Evolutionary conservation across 2,797 vertebrate species (phyloP).

Genomic region (Danionella dracula): DNA sequence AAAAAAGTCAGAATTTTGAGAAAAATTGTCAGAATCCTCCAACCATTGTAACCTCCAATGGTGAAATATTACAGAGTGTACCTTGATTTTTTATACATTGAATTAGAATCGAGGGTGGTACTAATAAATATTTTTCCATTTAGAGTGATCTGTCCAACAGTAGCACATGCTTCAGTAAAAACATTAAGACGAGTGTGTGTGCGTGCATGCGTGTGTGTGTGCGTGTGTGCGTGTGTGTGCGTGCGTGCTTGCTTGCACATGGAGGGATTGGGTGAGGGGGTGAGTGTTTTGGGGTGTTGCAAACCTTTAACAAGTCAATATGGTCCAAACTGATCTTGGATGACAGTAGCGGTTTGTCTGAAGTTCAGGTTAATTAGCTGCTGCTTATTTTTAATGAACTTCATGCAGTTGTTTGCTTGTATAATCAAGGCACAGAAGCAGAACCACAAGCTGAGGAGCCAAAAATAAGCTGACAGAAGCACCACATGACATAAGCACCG

Average conservation of each 20-base stretch:
- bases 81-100: no score
- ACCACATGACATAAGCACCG: constrained; percentile 76
- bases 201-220: not conserved
- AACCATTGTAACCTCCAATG: no score
- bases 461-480: constrained; percentile 99
- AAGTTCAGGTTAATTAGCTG: constrained; percentile 99
- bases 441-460: constrained; percentile 99
- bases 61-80: no score
- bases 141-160: no score
- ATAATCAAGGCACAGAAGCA: constrained; percentile 99
- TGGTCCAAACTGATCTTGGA: constrained; percentile 83
- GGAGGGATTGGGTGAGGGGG: not conserved
- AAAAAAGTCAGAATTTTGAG: no score
- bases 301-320: constrained; percentile 88
- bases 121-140: no score
- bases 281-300: not conserved
- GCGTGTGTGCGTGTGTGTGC: not conserved
- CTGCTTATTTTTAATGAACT: constrained; percentile 99
- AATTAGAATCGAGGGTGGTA: no score
- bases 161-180: no score
- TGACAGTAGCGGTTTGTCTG: constrained; percentile 94
- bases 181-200: no score
- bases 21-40: no score
- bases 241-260: not conserved
- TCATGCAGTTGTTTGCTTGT: constrained; percentile 99